Evolutionary conservation across 1,140 invertebrate genomes (phyloP).

Genomic region (Antheraea mylitta): DNA sequence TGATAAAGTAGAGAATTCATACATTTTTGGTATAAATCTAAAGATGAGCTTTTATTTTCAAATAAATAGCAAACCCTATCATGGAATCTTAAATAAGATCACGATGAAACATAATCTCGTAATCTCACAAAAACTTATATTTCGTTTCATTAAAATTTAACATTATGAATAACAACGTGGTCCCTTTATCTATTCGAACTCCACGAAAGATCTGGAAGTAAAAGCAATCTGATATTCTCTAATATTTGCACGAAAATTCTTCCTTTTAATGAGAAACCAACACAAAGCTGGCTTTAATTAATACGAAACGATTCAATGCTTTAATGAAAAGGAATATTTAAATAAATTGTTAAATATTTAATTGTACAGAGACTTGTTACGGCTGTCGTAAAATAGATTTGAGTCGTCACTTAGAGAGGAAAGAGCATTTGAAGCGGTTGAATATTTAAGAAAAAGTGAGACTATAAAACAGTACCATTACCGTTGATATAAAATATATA

Average conservation of each 20-base stretch:
- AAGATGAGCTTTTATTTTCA: too few species aligned
- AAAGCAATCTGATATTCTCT: conserved; percentile 1
- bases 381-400: conserved; percentile 37
- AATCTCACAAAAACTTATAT: background rate
- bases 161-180: background rate
- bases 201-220: background rate
- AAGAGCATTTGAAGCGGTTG: conserved; percentile 33
- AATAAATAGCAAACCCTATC: background rate
- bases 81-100: background rate
- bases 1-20: too few species aligned
- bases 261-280: conserved; percentile 2
- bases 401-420: conserved; percentile 38
- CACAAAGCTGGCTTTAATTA: conserved; percentile 17
- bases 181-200: background rate
- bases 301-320: conserved; percentile 23
- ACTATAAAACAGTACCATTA: conserved; percentile 6
- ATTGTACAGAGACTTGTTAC: conserved; percentile 34
- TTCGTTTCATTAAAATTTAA: background rate
- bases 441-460: conserved; percentile 35
- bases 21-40: too few species aligned
- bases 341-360: conserved; percentile 43
- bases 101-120: background rate
- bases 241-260: background rate
- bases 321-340: conserved; percentile 20
- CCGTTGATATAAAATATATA: background rate